These are phyloP conservation scores for Babylonia areolata DNA, from an alignment of 1,140 invertebrate species.

Conservation along the genomic window DNA sequence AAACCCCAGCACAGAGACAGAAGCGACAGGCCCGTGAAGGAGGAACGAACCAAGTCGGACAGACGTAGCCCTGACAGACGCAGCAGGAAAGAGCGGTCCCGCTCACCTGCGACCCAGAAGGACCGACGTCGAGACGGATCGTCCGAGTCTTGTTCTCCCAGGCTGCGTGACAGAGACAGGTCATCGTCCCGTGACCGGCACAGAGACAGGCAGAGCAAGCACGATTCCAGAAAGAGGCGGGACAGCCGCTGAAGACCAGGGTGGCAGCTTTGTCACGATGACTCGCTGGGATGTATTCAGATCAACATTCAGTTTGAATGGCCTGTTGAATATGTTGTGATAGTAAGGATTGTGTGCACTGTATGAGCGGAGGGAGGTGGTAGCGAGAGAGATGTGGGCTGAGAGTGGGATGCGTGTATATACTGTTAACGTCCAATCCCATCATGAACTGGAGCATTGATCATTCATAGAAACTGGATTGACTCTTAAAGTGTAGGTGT, in stretches of 20 bases:
- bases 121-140: neutral
- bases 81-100: neutral
- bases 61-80: neutral
- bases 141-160: neutral
- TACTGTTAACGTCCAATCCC: no score
- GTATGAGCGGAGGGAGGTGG: no score
- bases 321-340: no score
- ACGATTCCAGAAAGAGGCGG: neutral
- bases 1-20: neutral
- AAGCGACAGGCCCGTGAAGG: neutral
- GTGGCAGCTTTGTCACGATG: no score
- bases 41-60: neutral
- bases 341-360: no score
- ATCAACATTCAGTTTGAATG: no score
- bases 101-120: neutral
- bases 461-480: no score
- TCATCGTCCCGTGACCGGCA: neutral
- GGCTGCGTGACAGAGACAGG: slow-evolving; percentile 1
- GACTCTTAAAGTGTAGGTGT: no score
- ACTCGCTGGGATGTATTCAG: no score
- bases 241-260: neutral
- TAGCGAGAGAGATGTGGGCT: no score
- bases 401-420: no score
- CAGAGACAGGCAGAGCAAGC: neutral
- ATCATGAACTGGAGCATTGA: no score